Evolutionary conservation across 2,113 vertebrate species (phyloP).

Genomic region (Trogon melanurus): DNA sequence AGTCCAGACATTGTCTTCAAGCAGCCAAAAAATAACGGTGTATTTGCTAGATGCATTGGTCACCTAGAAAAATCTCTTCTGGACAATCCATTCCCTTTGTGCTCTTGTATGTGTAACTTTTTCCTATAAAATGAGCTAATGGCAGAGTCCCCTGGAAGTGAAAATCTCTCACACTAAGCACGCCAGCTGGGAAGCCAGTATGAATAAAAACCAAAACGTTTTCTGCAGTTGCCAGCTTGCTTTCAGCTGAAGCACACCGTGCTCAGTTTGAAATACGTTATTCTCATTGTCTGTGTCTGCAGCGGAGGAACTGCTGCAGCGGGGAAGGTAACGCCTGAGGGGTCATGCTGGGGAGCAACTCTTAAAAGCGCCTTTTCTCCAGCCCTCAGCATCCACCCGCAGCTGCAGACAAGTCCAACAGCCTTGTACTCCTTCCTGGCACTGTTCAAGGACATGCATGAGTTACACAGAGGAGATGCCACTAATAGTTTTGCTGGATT

Average conservation of each 20-base stretch:
- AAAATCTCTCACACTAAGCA: neutral
- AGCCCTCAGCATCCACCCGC: neutral
- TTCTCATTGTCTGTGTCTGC: neutral
- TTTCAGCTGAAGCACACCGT: neutral
- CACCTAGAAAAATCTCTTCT: neutral
- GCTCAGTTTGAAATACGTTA: neutral
- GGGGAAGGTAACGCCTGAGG: neutral
- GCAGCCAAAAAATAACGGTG: neutral
- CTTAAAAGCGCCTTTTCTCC: neutral
- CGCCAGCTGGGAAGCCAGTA: neutral
- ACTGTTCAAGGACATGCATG: neutral
- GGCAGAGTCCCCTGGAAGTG: neutral
- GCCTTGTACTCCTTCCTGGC: neutral
- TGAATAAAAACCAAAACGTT: neutral
- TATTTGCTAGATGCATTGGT: neutral
- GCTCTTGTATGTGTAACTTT: neutral
- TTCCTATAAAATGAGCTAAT: neutral
- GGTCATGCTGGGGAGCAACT: neutral
- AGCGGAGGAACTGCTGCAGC: neutral
- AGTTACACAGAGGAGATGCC: neutral
- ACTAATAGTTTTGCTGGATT: neutral
- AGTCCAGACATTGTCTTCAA: neutral
- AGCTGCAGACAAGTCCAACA: neutral
- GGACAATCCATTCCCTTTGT: neutral
- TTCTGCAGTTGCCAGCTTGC: neutral